These are phyloP conservation scores for Piaya cayana DNA, from an alignment of 2,113 vertebrate genomes.

Conservation along the genomic window DNA sequence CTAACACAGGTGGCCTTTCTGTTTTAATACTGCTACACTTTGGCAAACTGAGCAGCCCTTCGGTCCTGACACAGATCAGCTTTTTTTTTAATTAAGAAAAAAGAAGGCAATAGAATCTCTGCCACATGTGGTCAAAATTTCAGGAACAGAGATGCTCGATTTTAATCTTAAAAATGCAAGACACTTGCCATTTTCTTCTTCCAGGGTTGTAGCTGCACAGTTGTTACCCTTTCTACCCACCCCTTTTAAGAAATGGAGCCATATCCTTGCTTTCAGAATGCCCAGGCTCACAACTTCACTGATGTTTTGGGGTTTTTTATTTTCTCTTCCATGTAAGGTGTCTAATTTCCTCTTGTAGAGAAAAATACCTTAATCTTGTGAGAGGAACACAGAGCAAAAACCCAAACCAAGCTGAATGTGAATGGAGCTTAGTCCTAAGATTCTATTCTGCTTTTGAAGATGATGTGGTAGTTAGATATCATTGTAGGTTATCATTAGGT, in stretches of 20 bases:
- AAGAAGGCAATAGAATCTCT: slow-evolving; percentile 68
- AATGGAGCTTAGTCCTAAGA: background rate
- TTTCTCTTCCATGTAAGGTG: background rate
- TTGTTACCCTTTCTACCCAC: background rate
- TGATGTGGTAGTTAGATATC: background rate
- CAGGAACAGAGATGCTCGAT: background rate
- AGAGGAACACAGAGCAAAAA: background rate
- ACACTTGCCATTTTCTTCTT: background rate
- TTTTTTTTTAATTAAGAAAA: slow-evolving; percentile 60
- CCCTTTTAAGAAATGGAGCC: background rate
- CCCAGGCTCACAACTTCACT: background rate
- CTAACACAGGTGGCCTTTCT: slow-evolving; percentile 74
- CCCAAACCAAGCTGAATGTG: background rate
- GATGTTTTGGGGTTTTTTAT: background rate
- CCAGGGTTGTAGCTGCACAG: background rate
- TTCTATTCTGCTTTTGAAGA: background rate
- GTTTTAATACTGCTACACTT: slow-evolving; percentile 64
- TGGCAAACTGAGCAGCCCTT: slow-evolving; percentile 64
- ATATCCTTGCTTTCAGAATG: background rate
- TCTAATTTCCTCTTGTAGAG: background rate
- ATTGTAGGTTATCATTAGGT: no score
- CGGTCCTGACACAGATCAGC: slow-evolving; percentile 67
- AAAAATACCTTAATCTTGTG: background rate
- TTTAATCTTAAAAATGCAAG: slow-evolving; percentile 10
- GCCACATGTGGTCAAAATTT: slow-evolving; percentile 71